phyloP scores from a whole-genome alignment of 37 sponge, comb jelly and placozoan species.

The Cladorhizidae sp. region DNA sequence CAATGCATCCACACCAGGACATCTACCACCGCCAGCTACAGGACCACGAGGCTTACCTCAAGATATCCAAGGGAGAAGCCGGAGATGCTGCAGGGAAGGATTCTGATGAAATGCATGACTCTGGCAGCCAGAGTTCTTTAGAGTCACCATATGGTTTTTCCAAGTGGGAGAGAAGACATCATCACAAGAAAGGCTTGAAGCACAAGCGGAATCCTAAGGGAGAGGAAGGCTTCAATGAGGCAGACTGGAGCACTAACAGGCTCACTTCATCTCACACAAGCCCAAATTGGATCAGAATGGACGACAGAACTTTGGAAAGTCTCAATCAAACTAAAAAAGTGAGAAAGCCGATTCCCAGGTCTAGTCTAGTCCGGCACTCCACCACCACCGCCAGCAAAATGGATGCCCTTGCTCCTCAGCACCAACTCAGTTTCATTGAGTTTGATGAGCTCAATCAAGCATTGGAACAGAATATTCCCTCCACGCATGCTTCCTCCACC shows the following conservation, averaged over 20 bases:
- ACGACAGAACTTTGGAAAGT: background rate
- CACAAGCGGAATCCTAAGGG: background rate
- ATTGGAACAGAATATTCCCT: background rate
- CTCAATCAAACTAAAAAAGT: no score
- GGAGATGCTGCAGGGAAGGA: background rate
- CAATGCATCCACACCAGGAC: conserved; percentile 1
- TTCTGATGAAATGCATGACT: conserved; percentile 14
- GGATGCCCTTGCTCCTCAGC: no score
- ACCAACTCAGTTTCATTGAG: background rate
- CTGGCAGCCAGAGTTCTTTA: conserved; percentile 43
- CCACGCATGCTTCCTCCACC: conserved; percentile 20
- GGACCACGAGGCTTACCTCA: background rate
- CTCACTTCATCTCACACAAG: conserved; percentile 10
- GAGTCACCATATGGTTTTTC: conserved; percentile 4
- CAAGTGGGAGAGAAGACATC: background rate
- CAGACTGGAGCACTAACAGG: conserved; percentile 25
- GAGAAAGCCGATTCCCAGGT: conserved; percentile 10
- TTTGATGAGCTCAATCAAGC: conserved; percentile 20
- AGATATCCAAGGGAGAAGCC: background rate
- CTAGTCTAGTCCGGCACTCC: background rate
- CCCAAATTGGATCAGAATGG: conserved; percentile 4
- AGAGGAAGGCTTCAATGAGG: background rate
- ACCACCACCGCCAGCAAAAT: background rate
- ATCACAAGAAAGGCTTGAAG: conserved; percentile 1
- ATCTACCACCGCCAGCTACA: background rate